Conservation (phyloP, 1,140 invertebrate genomes). For the Chironomus tepperi region DNA sequence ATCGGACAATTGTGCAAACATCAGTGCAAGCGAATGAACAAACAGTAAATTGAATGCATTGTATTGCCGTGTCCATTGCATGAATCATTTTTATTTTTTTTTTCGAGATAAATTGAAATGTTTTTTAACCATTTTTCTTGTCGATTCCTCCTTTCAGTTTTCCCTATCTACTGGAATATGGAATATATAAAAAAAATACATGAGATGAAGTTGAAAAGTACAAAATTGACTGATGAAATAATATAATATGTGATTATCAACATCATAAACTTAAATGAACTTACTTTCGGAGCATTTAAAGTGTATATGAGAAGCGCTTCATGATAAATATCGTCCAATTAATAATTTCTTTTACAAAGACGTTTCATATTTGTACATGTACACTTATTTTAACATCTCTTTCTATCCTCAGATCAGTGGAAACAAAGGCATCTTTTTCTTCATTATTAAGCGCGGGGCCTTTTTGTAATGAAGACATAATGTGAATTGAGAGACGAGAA, state of each 20-base stretch:
- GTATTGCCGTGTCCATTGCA: neutral
- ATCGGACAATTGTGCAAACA: neutral
- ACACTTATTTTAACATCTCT: no score
- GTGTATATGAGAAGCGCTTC: neutral
- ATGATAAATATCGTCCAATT: slow-evolving; percentile 19
- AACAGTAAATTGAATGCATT: neutral
- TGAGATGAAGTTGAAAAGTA: no score
- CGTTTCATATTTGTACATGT: neutral
- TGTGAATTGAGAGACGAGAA: neutral
- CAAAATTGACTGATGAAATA: no score
- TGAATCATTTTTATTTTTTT: neutral
- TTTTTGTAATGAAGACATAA: slow-evolving; percentile 10
- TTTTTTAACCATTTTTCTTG: neutral
- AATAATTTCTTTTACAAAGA: slow-evolving; percentile 19
- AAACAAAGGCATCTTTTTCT: neutral
- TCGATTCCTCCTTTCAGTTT: no score
- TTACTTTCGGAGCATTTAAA: neutral
- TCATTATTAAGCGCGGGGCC: neutral
- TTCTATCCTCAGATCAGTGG: no score
- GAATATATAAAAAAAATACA: no score
- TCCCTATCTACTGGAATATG: no score
- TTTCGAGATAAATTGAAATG: neutral
- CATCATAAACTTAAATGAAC: neutral
- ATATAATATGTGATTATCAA: no score
- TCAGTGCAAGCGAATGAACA: slow-evolving; percentile 1